Evolutionary conservation across 2,113 vertebrate species (phyloP), one percentile per base, ranked within the genome.

Genomic region (Lates calcarifer): DNA sequence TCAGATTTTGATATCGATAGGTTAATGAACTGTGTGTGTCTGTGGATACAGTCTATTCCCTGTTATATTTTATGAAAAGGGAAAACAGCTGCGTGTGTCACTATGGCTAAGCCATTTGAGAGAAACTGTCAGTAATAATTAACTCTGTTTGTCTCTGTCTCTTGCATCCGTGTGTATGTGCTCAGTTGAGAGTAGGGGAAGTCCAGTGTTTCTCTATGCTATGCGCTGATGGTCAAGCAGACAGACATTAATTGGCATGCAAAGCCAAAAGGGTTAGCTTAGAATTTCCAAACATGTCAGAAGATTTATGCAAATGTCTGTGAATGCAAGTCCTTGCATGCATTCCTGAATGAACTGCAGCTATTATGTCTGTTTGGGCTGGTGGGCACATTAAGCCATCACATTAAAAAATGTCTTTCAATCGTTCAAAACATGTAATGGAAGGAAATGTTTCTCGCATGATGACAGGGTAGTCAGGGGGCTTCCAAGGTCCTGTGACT

Each of bases 191-290:
- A 49, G 61, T 0, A 57, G 31, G 53, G 63, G 45, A 65, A 72
- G 33, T 18, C 31, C 29, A 62, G 35, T 29, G 2, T 61, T 69
- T 49, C 68, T 68, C 39, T 49, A 37, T 26, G 26, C 75, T 64
- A 41, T 0, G 0, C n/a, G 17, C 33, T 86, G 67, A 87, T 11
- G 22, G 62, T 75, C 49, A 85, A 37, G 29, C 45, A 60, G 51
- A 57, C 22, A 79, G 72, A 82, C 75, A 79, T 28, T 85, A 77
- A 89, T 85, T 87, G 71, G 70, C 71, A 81, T 55, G 77, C 67
- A 70, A 49, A 85, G 79, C 15, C 61, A 82, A 84, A 74, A 77
- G 73, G 55, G 77, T 86, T 73, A 75, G 58, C 61, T 71, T 61
- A 76, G 79, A 64, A 83, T 72, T 82, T 67, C 69, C 29, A 78